Evolutionary conservation across 1,140 invertebrate species (phyloP).

Genomic region (Popillia japonica): DNA sequence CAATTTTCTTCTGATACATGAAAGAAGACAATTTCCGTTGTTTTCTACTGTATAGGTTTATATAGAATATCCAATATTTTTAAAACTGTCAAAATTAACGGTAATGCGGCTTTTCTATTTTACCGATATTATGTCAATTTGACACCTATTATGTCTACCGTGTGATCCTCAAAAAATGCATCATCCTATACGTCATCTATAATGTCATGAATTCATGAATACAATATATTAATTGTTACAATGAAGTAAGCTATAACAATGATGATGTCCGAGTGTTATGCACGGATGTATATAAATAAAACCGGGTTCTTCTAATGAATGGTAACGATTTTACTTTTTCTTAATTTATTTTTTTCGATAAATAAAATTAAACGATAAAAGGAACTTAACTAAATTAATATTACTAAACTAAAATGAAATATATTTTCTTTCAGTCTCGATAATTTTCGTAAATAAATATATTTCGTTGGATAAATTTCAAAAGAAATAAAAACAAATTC

Average conservation of each 20-base stretch:
- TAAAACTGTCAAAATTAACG: not conserved
- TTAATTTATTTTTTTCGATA: not conserved
- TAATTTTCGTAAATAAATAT: conserved; percentile 4
- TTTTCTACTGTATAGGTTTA: not conserved
- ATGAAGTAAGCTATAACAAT: not conserved
- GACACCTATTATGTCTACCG: no score
- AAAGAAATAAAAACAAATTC: not conserved
- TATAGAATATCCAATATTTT: not conserved
- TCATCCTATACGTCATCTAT: no score
- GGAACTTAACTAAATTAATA: conserved; percentile 23
- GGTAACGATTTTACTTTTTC: conserved; percentile 8
- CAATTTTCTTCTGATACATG: conserved; percentile 16
- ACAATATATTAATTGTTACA: not conserved
- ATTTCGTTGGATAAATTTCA: not conserved
- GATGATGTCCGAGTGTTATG: not conserved
- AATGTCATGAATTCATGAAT: not conserved
- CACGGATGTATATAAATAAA: not conserved
- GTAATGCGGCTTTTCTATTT: no score
- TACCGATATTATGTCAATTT: no score
- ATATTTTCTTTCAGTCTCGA: conserved; percentile 21
- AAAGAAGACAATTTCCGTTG: conserved; percentile 26
- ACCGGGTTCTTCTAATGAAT: not conserved
- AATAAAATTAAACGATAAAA: conserved; percentile 13
- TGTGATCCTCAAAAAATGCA: no score
- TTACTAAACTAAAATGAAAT: not conserved